These are phyloP conservation scores for Sciurus niger DNA, from an alignment of 2,113 vertebrate species.

Conservation along the genomic window DNA sequence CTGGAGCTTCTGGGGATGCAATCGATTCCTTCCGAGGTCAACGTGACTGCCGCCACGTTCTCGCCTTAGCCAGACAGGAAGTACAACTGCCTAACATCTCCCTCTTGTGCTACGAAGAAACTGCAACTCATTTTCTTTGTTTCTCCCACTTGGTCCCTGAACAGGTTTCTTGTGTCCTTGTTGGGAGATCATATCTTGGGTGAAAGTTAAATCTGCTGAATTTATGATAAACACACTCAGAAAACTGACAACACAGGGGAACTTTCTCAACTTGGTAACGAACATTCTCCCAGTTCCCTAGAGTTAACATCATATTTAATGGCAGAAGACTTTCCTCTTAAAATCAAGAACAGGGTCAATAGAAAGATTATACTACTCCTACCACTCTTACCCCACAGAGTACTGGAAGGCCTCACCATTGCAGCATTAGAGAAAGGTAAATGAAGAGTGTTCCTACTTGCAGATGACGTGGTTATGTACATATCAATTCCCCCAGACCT, in stretches of 20 bases:
- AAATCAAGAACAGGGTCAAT: background rate
- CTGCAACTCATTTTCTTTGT: background rate
- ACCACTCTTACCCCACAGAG: background rate
- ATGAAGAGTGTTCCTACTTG: background rate
- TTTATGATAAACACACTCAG: slow-evolving; percentile 19
- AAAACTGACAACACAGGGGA: background rate
- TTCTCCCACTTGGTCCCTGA: background rate
- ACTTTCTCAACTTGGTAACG: background rate
- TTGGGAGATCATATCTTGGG: background rate
- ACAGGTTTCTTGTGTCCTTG: background rate
- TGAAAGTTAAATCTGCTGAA: background rate
- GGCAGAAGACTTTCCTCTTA: background rate
- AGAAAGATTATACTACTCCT: background rate
- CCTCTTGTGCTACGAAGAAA: background rate
- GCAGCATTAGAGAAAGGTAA: background rate
- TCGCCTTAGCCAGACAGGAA: background rate
- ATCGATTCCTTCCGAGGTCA: background rate
- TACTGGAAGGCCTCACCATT: background rate
- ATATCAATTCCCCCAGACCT: background rate
- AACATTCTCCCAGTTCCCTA: background rate
- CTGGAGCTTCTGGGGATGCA: background rate
- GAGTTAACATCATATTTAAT: background rate
- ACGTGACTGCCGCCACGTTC: background rate
- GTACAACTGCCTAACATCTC: background rate
- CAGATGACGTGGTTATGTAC: background rate